Base-by-base conservation (phyloP, 2,113 vertebrate species). In the Urocitellus parryii region DNA sequence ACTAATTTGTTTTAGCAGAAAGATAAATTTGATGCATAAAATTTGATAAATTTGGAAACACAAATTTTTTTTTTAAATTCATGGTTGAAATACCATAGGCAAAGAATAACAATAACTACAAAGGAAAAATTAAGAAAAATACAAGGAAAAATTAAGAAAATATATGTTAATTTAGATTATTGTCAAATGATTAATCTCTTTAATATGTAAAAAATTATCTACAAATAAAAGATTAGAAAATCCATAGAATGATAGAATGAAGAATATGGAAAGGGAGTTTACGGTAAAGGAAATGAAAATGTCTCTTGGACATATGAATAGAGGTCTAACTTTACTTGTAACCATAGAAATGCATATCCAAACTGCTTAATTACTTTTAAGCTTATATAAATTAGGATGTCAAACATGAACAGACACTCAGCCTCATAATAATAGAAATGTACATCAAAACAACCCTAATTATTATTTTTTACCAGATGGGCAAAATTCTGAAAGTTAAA, bases 401-500 rank as follows among this genome's bases (percentile, higher is more conserved):
- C n/a, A 76, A 92, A 51, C 24, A 80, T 29, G 34, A 63, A 53
- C 5, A 88, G 27, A 74, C 9, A 65, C 45, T 74, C 51, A 42
- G 61, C 17, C 9, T 67, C 4, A 17, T 10, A 85, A 70, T 25
- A 72, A 74, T 24, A 93, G 13, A 94, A 58, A 77, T 79, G 5
- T 42, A 56, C 16, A 48, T 61, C 61, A 51, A 81, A 81, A 25
- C 48, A 74, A 34, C 14, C 27, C 13, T 80, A 58, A 72, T 56
- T 89, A 70, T 63, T 39, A 34, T 61, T 86, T 96, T 56, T 95
- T 85, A 80, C 4, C 3, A 34, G 51, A 39, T 22, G 74, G n/a
- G 17, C 11, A 78, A 96, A 42, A 56, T 65, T n/a, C 7, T 82
- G 67, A 86, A 79, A 95, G 48, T 68, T 53, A 91, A 18, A 84